phyloP scores from a whole-genome alignment of 2,888 invertebrate species.

The Patella ulyssiponensis region DNA sequence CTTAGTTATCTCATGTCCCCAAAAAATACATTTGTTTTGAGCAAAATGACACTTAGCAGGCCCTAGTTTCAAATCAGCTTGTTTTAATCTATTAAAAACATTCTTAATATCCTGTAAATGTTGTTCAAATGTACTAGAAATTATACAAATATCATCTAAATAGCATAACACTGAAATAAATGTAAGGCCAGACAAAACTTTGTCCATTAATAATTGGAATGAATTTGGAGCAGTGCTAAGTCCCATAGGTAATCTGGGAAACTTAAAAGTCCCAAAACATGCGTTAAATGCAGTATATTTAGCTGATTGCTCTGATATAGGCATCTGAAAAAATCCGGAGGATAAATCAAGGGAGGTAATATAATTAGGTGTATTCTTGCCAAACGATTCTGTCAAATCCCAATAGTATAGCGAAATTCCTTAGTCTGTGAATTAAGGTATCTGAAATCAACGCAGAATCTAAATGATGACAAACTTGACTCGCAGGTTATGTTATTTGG shows the following conservation, averaged over 20 bases:
- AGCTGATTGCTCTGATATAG: conserved; percentile 15
- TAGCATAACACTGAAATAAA: conserved; percentile 37
- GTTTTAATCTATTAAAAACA: conserved; percentile 23
- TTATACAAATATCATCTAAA: conserved; percentile 37
- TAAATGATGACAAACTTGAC: conserved; percentile 15
- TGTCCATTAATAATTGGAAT: conserved; percentile 42
- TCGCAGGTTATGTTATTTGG: conserved; percentile 24
- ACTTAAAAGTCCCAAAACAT: conserved; percentile 36
- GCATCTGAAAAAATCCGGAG: conserved; percentile 38
- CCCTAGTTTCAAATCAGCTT: no score
- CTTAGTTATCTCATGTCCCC: conserved; percentile 28
- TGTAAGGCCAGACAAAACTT: conserved; percentile 29
- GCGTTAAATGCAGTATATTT: conserved; percentile 38
- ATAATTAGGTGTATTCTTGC: conserved; percentile 35
- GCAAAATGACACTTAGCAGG: conserved; percentile 24
- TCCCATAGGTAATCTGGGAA: conserved; percentile 38
- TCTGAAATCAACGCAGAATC: conserved; percentile 22
- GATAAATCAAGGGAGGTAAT: conserved; percentile 38
- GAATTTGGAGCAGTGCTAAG: conserved; percentile 33
- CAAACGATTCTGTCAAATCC: conserved; percentile 39
- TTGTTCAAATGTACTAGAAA: conserved; percentile 24
- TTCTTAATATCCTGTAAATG: conserved; percentile 30
- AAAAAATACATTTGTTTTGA: conserved; percentile 24
- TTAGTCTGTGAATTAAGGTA: conserved; percentile 36
- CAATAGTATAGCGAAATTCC: conserved; percentile 31